Evolutionary conservation across 2,113 vertebrate species (phyloP).

Genomic region (Ariopsis seemanni): DNA sequence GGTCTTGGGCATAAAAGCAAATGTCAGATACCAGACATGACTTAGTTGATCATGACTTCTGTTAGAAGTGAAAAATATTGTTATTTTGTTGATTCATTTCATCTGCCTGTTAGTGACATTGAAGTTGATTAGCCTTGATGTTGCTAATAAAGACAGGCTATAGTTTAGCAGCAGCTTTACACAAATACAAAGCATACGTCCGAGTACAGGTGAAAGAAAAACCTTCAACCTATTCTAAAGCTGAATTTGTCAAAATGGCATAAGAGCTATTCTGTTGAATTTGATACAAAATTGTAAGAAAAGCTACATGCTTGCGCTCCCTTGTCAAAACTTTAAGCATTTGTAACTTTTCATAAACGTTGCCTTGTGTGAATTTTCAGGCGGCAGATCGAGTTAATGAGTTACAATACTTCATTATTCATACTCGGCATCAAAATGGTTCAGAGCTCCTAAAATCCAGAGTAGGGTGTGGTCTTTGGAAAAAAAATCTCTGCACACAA

Average conservation of each 20-base stretch:
- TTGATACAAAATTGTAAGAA: neutral
- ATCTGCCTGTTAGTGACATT: neutral
- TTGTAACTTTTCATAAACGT: neutral
- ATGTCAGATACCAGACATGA: neutral
- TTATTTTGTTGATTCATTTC: neutral
- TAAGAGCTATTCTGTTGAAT: neutral
- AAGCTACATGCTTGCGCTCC: neutral
- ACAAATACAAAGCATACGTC: neutral
- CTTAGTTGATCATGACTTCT: neutral
- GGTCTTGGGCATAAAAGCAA: neutral
- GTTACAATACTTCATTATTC: neutral
- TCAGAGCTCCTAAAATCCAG: slow-evolving; percentile 6
- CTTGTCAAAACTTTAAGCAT: neutral
- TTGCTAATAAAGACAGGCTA: neutral
- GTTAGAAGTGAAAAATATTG: neutral
- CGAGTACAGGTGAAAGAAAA: neutral
- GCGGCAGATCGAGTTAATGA: neutral
- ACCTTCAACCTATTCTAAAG: neutral
- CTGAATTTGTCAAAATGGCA: neutral
- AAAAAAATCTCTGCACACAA: slow-evolving; percentile 4
- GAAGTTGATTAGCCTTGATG: neutral
- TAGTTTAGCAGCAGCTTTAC: neutral
- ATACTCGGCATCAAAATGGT: neutral
- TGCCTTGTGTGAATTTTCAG: neutral
- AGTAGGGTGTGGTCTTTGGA: slow-evolving; percentile 25